Conservation (phyloP, 2,113 vertebrate species). For the Halcyon senegalensis region DNA sequence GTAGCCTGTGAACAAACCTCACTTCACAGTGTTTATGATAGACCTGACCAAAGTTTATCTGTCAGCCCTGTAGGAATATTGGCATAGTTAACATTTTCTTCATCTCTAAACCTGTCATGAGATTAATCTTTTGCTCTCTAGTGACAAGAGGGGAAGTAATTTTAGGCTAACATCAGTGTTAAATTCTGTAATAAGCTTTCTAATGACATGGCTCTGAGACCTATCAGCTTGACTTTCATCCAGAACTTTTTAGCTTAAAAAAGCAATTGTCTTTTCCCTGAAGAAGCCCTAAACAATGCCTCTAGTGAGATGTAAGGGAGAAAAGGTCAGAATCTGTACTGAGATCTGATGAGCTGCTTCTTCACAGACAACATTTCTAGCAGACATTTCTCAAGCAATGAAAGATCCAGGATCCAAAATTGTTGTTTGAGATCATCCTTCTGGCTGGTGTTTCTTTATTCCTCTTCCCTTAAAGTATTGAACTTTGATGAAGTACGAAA, state of each 20-base stretch:
- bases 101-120: neutral
- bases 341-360: neutral
- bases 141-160: neutral
- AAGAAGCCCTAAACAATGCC: neutral
- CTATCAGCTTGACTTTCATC: neutral
- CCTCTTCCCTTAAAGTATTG: neutral
- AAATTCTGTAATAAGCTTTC: slow-evolving; percentile 5
- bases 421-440: neutral
- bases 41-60: slow-evolving; percentile 39
- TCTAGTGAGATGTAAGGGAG: neutral
- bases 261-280: neutral
- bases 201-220: neutral
- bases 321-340: neutral
- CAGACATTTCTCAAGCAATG: neutral
- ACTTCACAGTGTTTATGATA: slow-evolving; percentile 38
- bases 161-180: neutral
- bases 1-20: slow-evolving; percentile 3
- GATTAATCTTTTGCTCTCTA: slow-evolving; percentile 44
- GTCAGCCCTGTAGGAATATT: neutral
- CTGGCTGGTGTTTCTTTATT: neutral
- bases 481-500: neutral
- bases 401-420: neutral
- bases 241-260: neutral
- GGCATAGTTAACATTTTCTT: slow-evolving; percentile 42
- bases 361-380: neutral